phyloP scores from a whole-genome alignment of 2,797 vertebrate species.

The Eulemur rubriventer region DNA sequence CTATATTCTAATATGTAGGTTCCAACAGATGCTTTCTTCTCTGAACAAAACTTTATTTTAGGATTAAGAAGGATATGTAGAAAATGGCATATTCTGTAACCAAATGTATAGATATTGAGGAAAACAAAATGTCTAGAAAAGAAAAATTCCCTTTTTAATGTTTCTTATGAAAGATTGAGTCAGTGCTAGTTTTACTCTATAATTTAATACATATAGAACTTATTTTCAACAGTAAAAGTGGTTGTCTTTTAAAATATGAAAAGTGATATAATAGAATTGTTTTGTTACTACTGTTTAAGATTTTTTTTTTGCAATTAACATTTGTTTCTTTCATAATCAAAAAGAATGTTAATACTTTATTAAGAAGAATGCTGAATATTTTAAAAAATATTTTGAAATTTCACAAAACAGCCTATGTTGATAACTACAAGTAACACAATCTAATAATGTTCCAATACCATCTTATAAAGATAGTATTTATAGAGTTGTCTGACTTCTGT shows the following conservation, averaged over 20 bases:
- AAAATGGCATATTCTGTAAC: background rate
- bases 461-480: constrained; percentile 32
- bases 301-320: background rate
- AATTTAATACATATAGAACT: constrained; percentile 14
- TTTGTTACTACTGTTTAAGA: background rate
- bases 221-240: background rate
- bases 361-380: background rate
- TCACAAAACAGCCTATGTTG: background rate
- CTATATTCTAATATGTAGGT: background rate
- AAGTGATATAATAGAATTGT: background rate
- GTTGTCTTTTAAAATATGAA: constrained; percentile 36
- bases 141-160: background rate
- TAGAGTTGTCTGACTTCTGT: constrained; percentile 34
- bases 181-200: constrained; percentile 23
- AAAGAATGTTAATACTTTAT: background rate
- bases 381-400: constrained; percentile 14
- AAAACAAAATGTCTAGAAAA: constrained; percentile 18
- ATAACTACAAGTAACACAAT: background rate
- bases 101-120: background rate
- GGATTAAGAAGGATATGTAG: background rate
- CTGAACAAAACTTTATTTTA: background rate
- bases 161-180: constrained; percentile 35
- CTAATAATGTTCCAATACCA: background rate
- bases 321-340: background rate
- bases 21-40: background rate